phyloP scores from a whole-genome alignment of 2,113 vertebrate species.

The Petrocephalus zakoni region DNA sequence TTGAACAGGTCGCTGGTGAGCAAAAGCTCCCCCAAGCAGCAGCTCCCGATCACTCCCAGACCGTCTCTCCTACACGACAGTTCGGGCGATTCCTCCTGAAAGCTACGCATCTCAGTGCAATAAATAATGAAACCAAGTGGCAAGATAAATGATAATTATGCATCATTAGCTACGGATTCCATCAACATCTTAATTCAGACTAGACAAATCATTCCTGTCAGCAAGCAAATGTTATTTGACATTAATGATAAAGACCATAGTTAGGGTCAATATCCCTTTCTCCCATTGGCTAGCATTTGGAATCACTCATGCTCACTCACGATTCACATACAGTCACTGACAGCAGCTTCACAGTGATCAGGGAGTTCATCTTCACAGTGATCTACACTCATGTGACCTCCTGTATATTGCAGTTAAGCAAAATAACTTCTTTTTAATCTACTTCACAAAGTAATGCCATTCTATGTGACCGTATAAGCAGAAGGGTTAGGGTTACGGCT shows the following conservation, averaged over 20 bases:
- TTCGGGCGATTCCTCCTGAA: background rate
- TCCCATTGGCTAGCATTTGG: background rate
- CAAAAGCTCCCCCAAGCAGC: background rate
- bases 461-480: background rate
- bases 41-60: background rate
- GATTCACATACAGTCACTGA: background rate
- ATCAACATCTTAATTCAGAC: background rate
- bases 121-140: background rate
- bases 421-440: background rate
- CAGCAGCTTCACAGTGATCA: background rate
- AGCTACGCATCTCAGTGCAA: slow-evolving; percentile 1
- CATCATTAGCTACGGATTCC: background rate
- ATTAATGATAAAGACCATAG: background rate
- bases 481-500: background rate
- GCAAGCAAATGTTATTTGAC: background rate
- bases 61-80: background rate
- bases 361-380: background rate
- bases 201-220: background rate
- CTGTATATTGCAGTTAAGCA: background rate
- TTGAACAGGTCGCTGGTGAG: background rate
- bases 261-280: background rate
- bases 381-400: background rate
- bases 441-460: background rate
- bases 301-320: background rate
- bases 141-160: background rate